These are phyloP conservation scores for Chrosomus eos DNA, from an alignment of 2,797 vertebrate genomes.

Conservation along the genomic window DNA sequence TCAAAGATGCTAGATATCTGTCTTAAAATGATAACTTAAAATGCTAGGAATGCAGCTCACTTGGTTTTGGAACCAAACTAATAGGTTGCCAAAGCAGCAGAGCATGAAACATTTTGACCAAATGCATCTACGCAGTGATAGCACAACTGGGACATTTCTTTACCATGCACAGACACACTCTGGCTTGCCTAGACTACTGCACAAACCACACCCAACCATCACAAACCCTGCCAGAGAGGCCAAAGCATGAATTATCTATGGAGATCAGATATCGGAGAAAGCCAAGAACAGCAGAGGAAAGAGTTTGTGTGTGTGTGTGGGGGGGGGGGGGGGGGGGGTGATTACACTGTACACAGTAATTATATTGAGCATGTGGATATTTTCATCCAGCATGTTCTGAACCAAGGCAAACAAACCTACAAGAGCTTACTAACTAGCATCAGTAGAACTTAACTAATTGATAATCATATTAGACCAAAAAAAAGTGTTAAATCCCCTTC, in stretches of 20 bases:
- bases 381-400: not conserved
- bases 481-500: not conserved
- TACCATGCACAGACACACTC: constrained; percentile 18
- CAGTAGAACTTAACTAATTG: not conserved
- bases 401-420: not conserved
- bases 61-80: not conserved
- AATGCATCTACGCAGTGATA: not conserved
- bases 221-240: constrained; percentile 42
- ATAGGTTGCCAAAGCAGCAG: not conserved
- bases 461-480: not conserved
- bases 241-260: constrained; percentile 51
- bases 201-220: constrained; percentile 42
- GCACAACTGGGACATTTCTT: not conserved
- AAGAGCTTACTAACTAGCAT: not conserved
- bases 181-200: constrained; percentile 22
- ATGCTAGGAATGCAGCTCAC: not conserved
- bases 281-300: constrained; percentile 10
- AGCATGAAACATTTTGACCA: not conserved
- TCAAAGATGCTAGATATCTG: not conserved
- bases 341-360: not conserved
- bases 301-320: not conserved
- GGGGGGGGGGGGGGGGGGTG: too few species aligned
- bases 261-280: constrained; percentile 42
- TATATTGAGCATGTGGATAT: not conserved
- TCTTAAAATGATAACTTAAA: not conserved